A percentile compares a stretch with the other conserved stretches of the same genome.
Evolutionary conservation across 2,888 invertebrate species (phyloP).

Genomic region (Agrochola circellaris): DNA sequence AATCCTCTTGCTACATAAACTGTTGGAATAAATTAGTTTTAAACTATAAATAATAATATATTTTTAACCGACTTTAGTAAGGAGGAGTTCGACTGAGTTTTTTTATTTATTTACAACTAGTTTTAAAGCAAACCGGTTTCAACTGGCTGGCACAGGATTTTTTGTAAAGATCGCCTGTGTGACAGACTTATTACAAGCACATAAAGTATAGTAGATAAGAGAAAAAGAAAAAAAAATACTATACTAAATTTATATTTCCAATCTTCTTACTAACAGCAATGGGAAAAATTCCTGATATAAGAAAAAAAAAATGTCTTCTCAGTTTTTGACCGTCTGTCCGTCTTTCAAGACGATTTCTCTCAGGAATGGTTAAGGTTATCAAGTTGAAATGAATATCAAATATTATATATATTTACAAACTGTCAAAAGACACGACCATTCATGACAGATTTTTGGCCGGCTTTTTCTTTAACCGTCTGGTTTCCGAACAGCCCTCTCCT

Average conservation of each 20-base stretch:
- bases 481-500: neutral
- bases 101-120: neutral
- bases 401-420: too few species aligned
- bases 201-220: neutral
- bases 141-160: neutral
- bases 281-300: neutral
- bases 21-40: conserved; percentile 49
- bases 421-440: too few species aligned
- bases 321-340: too few species aligned
- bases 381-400: neutral
- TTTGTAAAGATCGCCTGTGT: conserved; percentile 14
- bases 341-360: too few species aligned
- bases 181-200: neutral
- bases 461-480: neutral
- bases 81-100: neutral
- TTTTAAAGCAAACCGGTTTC: conserved; percentile 33
- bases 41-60: conserved; percentile 15
- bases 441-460: neutral
- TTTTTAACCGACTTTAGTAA: conserved; percentile 5
- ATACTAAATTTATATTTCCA: neutral
- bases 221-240: neutral
- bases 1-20: conserved; percentile 47
- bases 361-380: neutral
- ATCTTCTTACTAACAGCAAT: neutral
- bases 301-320: too few species aligned